Conservation (phyloP, 2,888 invertebrate species). For the Ophion costatus region DNA sequence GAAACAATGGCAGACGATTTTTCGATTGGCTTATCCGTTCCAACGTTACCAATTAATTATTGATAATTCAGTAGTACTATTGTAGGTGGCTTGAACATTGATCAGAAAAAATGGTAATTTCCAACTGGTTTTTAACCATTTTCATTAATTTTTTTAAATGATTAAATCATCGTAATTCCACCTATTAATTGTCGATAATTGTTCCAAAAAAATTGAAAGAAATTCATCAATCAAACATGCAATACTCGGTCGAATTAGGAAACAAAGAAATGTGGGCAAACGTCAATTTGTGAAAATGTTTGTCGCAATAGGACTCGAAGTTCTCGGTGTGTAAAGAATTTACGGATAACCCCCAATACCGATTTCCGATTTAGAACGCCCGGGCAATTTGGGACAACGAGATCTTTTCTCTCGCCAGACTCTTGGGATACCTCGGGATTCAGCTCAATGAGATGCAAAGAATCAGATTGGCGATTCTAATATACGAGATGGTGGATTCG, state of each 20-base stretch:
- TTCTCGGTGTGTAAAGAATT: conserved; percentile 20
- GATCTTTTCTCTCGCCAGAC: conserved; percentile 33
- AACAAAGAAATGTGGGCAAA: neutral
- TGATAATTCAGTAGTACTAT: too few species aligned
- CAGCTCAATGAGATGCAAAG: conserved; percentile 52
- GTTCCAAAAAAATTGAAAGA: neutral
- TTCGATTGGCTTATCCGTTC: too few species aligned
- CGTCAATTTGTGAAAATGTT: too few species aligned
- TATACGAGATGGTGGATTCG: conserved; percentile 30
- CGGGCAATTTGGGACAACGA: conserved; percentile 35
- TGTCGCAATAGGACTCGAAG: neutral
- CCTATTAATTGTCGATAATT: too few species aligned
- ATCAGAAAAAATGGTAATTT: too few species aligned
- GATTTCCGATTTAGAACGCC: conserved; percentile 15
- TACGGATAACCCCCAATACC: conserved; percentile 13
- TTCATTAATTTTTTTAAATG: too few species aligned
- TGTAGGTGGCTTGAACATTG: too few species aligned
- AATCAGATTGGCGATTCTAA: conserved; percentile 27
- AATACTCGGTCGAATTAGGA: too few species aligned
- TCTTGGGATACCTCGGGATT: conserved; percentile 15
- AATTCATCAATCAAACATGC: neutral
- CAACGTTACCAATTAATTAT: too few species aligned
- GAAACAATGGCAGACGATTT: too few species aligned
- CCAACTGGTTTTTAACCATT: too few species aligned
- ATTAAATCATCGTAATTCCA: too few species aligned